These are phyloP conservation scores for Salminus brasiliensis DNA, from an alignment of 2,113 vertebrate genomes.

Conservation along the genomic window DNA sequence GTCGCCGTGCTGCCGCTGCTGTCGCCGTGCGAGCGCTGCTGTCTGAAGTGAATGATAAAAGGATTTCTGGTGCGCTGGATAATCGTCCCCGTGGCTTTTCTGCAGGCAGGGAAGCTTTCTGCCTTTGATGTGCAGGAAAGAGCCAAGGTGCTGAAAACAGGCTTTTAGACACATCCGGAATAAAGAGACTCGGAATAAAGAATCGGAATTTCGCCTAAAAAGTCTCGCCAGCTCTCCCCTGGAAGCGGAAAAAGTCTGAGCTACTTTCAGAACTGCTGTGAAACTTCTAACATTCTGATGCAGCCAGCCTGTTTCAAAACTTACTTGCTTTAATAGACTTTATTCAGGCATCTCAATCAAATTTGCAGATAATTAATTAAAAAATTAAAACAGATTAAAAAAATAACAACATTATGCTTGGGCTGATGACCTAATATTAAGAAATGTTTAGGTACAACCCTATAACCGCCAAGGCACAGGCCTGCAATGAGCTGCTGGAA, in stretches of 20 bases:
- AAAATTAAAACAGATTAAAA: no score
- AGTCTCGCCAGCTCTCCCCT: neutral
- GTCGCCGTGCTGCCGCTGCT: neutral
- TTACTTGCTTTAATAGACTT: no score
- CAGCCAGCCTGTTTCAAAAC: no score
- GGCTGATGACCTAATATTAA: no score
- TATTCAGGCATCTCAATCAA: no score
- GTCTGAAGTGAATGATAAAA: slow-evolving; percentile 33
- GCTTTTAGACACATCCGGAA: neutral
- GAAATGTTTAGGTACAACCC: no score
- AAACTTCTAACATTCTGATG: no score
- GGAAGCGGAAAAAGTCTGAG: neutral
- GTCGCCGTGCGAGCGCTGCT: no score
- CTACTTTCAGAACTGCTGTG: neutral
- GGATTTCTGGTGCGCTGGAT: slow-evolving; percentile 20
- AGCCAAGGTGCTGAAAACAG: slow-evolving; percentile 3
- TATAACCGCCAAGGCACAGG: no score
- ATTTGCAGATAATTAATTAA: no score
- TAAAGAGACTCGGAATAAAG: neutral
- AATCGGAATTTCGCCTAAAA: neutral
- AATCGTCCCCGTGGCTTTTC: slow-evolving; percentile 36
- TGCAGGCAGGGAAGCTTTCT: slow-evolving; percentile 12
- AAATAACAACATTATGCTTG: no score
- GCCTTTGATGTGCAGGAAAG: slow-evolving; percentile 42
- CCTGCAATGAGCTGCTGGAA: no score